Conservation (phyloP, 2,888 invertebrate genomes). For the Papilio elwesi region DNA sequence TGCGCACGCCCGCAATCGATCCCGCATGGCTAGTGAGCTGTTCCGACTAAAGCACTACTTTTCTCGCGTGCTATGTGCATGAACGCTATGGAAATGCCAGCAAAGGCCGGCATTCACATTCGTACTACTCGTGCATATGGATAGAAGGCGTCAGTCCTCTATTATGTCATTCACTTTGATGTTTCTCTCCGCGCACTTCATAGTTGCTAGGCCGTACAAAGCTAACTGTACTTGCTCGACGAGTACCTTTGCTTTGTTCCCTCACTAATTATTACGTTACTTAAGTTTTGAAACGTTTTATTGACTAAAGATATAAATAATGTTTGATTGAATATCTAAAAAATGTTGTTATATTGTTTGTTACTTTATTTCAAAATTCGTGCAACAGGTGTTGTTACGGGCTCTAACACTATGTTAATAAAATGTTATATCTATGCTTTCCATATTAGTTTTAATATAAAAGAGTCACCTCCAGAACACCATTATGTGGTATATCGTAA, state of each 20-base stretch:
- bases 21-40: conserved; percentile 71
- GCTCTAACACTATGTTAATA: too few relatives aligned
- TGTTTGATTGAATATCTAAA: too few relatives aligned
- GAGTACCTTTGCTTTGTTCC: conserved; percentile 48
- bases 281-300: not conserved
- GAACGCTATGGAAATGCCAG: conserved; percentile 46
- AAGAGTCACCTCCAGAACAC: too few relatives aligned
- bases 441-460: too few relatives aligned
- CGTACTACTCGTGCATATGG: conserved; percentile 51
- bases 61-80: conserved; percentile 58
- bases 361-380: too few relatives aligned
- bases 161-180: conserved; percentile 82
- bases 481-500: too few relatives aligned
- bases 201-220: conserved; percentile 48
- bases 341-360: too few relatives aligned
- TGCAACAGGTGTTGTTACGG: too few relatives aligned
- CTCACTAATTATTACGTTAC: conserved; percentile 37
- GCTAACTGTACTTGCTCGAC: conserved; percentile 48
- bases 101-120: conserved; percentile 38
- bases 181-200: conserved; percentile 56
- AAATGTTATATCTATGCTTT: too few relatives aligned
- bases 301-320: not conserved
- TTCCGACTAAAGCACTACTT: conserved; percentile 67
- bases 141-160: conserved; percentile 54
- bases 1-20: conserved; percentile 82